A percentile compares a stretch with the other conserved stretches of the same genome.
These are phyloP conservation scores for Australoheros facetus DNA, from an alignment of 2,797 vertebrate species.

Conservation along the genomic window DNA sequence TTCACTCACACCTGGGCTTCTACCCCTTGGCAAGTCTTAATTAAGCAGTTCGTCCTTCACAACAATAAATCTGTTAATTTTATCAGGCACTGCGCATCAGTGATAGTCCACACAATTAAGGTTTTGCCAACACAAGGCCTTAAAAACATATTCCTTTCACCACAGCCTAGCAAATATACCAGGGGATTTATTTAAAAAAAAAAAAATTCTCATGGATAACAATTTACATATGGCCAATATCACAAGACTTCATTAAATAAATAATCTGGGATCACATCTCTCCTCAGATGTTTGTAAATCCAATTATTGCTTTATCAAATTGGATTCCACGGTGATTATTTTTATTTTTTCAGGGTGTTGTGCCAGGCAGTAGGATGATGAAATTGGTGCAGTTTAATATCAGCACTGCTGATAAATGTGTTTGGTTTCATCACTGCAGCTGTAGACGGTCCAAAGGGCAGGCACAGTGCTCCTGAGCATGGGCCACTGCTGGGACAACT, in stretches of 20 bases:
- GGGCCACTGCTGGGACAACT: constrained; percentile 73
- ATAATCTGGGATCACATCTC: constrained; percentile 79
- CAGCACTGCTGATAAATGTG: constrained; percentile 76
- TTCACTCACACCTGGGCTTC: constrained; percentile 55
- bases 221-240: constrained; percentile 80
- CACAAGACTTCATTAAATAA: constrained; percentile 79
- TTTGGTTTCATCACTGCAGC: constrained; percentile 75
- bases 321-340: constrained; percentile 78
- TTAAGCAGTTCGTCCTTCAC: constrained; percentile 46
- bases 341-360: constrained; percentile 70
- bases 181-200: constrained; percentile 58
- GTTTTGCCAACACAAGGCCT: constrained; percentile 52
- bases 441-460: constrained; percentile 77
- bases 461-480: constrained; percentile 61
- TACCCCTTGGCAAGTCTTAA: constrained; percentile 48
- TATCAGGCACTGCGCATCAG: constrained; percentile 65
- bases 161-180: constrained; percentile 54
- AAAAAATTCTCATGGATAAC: constrained; percentile 70
- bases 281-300: constrained; percentile 80
- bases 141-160: constrained; percentile 68
- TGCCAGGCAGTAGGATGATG: constrained; percentile 68
- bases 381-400: constrained; percentile 79
- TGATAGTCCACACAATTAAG: constrained; percentile 49
- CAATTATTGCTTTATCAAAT: constrained; percentile 82
- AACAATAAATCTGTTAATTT: constrained; percentile 75